These are phyloP conservation scores for Imbricaverruca yamaguchii DNA, from an alignment of 2,888 invertebrate species.

Conservation along the genomic window DNA sequence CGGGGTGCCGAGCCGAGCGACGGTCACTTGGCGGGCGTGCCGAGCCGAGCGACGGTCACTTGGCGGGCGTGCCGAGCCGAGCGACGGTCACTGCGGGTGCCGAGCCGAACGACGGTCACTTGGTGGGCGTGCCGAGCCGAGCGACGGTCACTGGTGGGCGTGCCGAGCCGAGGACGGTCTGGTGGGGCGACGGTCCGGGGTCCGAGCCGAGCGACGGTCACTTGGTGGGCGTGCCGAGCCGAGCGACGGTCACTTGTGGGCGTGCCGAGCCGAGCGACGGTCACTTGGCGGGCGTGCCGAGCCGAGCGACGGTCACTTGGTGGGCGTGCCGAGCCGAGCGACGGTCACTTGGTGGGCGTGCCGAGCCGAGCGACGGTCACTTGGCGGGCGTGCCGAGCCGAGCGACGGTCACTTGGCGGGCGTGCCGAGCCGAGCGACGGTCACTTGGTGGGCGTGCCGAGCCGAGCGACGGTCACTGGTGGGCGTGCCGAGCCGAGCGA, in stretches of 20 bases:
- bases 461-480: background rate
- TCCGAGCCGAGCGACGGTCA: background rate
- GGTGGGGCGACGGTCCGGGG: no score
- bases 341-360: slow-evolving; percentile 13
- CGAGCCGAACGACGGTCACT: background rate
- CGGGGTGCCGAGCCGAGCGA: no score
- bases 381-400: no score
- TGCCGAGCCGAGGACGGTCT: background rate
- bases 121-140: slow-evolving; percentile 1
- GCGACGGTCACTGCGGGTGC: no score
- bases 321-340: no score
- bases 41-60: background rate
- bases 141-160: slow-evolving; percentile 1
- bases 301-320: no score
- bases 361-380: background rate
- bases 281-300: slow-evolving; percentile 16
- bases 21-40: slow-evolving; percentile 9
- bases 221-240: slow-evolving; percentile 9
- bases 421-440: background rate
- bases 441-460: no score
- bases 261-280: no score
- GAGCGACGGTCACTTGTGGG: no score
- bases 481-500: slow-evolving; percentile 1
- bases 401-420: background rate
- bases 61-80: background rate